These are phyloP conservation scores for Crypturellus tataupa DNA, from an alignment of 2,797 vertebrate species.

Conservation along the genomic window DNA sequence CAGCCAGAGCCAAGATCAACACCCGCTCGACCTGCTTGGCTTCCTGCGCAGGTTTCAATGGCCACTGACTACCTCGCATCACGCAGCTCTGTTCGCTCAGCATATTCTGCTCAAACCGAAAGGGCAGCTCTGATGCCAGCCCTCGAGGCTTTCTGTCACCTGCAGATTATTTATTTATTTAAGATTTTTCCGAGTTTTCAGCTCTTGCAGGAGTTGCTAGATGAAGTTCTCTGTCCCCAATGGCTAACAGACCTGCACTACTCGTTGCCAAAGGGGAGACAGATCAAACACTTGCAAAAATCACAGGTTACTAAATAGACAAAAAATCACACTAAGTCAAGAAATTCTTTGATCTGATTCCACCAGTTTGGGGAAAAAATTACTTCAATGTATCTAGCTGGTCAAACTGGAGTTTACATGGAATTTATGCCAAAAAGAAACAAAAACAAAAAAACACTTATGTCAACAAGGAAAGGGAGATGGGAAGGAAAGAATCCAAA, in stretches of 20 bases:
- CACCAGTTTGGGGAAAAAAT: neutral
- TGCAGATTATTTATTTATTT: neutral
- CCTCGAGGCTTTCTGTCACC: neutral
- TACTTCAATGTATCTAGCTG: neutral
- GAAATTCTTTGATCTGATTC: neutral
- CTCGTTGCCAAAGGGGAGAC: neutral
- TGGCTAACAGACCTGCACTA: neutral
- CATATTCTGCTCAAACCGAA: neutral
- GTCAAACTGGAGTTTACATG: neutral
- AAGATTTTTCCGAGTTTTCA: neutral
- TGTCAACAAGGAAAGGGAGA: neutral
- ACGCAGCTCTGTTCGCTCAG: neutral
- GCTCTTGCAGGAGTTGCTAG: neutral
- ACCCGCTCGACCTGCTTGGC: neutral
- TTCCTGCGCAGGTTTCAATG: neutral
- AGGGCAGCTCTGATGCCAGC: neutral
- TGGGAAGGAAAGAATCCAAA: neutral
- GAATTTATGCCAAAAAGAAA: neutral
- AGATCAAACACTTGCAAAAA: neutral
- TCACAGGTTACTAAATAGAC: neutral
- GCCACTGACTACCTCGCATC: accelerated
- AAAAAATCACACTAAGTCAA: neutral
- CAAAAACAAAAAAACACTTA: neutral
- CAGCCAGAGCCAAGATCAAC: neutral
- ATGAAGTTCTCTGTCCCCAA: neutral